Conservation (phyloP, 2,797 vertebrate genomes). For the Enteromius unitaeniatus region DNA sequence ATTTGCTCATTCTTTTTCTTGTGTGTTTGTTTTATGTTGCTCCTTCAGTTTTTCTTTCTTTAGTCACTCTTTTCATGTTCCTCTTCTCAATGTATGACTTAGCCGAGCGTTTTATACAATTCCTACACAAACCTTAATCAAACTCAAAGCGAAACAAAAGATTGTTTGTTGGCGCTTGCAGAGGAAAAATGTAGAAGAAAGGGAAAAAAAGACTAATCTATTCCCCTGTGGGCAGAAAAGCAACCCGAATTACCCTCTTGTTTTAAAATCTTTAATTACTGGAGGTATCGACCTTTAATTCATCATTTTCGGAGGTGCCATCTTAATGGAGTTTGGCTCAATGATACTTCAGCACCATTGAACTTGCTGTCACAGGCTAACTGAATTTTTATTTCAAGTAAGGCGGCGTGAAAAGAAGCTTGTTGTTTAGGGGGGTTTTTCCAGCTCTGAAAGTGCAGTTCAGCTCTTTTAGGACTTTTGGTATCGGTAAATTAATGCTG, state of each 20-base stretch:
- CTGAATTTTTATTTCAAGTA: slow-evolving; percentile 24
- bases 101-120: neutral
- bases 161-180: slow-evolving; percentile 7
- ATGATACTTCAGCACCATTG: slow-evolving; percentile 10
- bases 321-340: slow-evolving; percentile 27
- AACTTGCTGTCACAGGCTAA: slow-evolving; percentile 24
- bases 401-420: slow-evolving; percentile 6
- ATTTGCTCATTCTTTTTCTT: slow-evolving; percentile 61
- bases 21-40: slow-evolving; percentile 66
- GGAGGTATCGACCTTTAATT: slow-evolving; percentile 42
- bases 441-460: slow-evolving; percentile 32
- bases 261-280: slow-evolving; percentile 42
- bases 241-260: slow-evolving; percentile 18
- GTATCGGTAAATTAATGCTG: slow-evolving; percentile 34
- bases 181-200: slow-evolving; percentile 5
- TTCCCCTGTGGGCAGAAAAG: neutral
- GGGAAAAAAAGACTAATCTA: slow-evolving; percentile 11
- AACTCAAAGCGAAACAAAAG: neutral
- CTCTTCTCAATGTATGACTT: slow-evolving; percentile 31
- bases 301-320: slow-evolving; percentile 20
- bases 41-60: slow-evolving; percentile 64
- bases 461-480: slow-evolving; percentile 45
- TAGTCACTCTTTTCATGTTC: slow-evolving; percentile 27
- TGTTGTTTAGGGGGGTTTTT: neutral
- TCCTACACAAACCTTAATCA: neutral